Percentiles rank a stretch among this genome's conserved stretches.
phyloP scores from a whole-genome alignment of 1,140 invertebrate species.

The Neodiprion lecontei region DNA sequence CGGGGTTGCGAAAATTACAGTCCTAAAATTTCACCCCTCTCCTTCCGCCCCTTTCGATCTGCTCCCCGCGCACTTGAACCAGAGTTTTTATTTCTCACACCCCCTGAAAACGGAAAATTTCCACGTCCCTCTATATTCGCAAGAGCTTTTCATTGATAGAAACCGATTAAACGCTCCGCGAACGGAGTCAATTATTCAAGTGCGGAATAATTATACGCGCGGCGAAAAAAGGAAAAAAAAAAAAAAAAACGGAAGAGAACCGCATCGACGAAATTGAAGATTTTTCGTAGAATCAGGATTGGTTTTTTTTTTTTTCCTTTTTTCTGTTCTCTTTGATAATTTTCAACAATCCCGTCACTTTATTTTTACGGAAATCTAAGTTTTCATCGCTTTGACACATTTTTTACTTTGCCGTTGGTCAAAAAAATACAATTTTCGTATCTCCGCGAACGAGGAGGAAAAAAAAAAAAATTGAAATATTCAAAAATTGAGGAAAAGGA shows the following conservation, averaged over 20 bases:
- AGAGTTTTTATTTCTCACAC: neutral
- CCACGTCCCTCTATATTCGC: neutral
- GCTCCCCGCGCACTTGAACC: neutral
- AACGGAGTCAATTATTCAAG: neutral
- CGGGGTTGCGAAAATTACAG: slow-evolving; percentile 60
- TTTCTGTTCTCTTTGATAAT: too few relatives aligned
- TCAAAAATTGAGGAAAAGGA: too few relatives aligned
- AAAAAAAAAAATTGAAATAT: too few relatives aligned
- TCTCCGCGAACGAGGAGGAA: too few relatives aligned
- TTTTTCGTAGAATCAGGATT: neutral
- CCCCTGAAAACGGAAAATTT: neutral
- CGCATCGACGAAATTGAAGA: neutral
- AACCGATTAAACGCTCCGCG: neutral
- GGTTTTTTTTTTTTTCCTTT: neutral
- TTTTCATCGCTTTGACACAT: too few relatives aligned
- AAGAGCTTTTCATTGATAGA: neutral
- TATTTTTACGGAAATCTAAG: neutral
- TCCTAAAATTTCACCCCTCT: slow-evolving; percentile 15
- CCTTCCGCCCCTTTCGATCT: neutral
- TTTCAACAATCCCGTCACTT: neutral
- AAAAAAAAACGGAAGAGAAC: neutral
- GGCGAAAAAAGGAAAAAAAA: neutral
- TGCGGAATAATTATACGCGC: neutral
- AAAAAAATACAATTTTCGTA: too few relatives aligned
- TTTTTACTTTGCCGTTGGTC: too few relatives aligned